These are phyloP conservation scores for Aphodius granarius DNA, from an alignment of 2,888 invertebrate genomes.

Conservation along the genomic window DNA sequence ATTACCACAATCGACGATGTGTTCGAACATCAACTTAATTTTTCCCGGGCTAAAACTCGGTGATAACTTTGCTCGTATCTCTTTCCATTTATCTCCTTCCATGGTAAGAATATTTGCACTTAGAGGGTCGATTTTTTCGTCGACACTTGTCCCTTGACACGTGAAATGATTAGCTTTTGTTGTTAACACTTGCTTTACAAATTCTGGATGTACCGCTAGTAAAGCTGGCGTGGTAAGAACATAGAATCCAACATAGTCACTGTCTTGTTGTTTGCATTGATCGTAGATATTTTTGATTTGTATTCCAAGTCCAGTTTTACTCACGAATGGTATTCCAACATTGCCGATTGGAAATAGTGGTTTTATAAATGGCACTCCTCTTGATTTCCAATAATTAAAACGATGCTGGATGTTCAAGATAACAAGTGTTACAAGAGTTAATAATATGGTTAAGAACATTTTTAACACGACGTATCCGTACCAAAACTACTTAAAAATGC, in stretches of 20 bases:
- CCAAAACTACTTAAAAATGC: no score
- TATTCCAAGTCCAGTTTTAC: not conserved
- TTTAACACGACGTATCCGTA: no score
- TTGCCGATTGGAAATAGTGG: not conserved
- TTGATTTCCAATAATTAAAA: not conserved
- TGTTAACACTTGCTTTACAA: not conserved
- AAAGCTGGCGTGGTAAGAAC: not conserved
- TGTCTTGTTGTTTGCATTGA: not conserved
- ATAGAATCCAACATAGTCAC: not conserved
- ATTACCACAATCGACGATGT: not conserved
- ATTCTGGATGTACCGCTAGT: not conserved
- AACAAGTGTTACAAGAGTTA: not conserved
- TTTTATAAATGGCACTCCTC: not conserved
- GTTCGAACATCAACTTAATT: not conserved
- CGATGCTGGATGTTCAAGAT: not conserved
- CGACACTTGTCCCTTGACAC: conserved; percentile 3
- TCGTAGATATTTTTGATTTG: not conserved
- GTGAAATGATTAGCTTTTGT: not conserved
- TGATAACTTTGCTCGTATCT: not conserved
- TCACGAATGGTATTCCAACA: not conserved
- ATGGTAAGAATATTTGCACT: conserved; percentile 1
- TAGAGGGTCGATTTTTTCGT: not conserved
- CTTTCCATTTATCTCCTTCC: conserved; percentile 9
- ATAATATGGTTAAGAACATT: no score
- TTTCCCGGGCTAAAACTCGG: not conserved